These are phyloP conservation scores for Dipodomys ordii DNA, from an alignment of 2,113 vertebrate species.

Conservation along the genomic window DNA sequence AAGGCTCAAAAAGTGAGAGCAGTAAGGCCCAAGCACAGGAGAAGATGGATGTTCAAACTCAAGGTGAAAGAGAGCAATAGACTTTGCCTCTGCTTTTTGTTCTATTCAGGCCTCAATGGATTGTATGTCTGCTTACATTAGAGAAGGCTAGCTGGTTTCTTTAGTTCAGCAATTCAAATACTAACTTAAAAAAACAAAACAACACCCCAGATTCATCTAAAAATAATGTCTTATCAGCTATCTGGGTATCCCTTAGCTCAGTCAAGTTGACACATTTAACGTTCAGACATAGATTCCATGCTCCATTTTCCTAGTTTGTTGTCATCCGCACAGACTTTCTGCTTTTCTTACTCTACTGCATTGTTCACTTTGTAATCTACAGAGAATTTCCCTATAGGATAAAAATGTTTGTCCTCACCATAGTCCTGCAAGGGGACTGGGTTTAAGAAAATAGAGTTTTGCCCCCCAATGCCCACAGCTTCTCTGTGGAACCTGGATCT, in stretches of 20 bases:
- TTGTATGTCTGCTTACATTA: too few species aligned
- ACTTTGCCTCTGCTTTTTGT: neutral
- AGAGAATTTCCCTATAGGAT: too few species aligned
- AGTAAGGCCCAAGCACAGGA: neutral
- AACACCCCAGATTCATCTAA: neutral
- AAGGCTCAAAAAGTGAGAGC: neutral
- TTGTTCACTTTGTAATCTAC: neutral
- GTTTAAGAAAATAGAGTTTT: conserved; percentile 12
- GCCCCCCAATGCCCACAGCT: neutral
- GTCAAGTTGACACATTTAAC: neutral
- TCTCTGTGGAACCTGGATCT: conserved; percentile 13
- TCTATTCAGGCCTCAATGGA: neutral
- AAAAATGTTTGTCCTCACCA: neutral
- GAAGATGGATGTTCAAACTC: neutral
- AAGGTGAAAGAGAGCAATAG: neutral
- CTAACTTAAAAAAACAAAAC: too few species aligned
- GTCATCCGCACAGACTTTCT: neutral
- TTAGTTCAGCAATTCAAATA: neutral
- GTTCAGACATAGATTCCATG: neutral
- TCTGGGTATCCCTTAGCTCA: neutral
- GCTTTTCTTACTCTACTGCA: neutral
- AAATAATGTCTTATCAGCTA: neutral
- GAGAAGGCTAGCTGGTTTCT: neutral
- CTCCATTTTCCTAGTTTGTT: neutral
- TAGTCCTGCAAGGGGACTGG: neutral